Conservation (phyloP, 1,140 invertebrate species). For the Drosophila subpulchrella region DNA sequence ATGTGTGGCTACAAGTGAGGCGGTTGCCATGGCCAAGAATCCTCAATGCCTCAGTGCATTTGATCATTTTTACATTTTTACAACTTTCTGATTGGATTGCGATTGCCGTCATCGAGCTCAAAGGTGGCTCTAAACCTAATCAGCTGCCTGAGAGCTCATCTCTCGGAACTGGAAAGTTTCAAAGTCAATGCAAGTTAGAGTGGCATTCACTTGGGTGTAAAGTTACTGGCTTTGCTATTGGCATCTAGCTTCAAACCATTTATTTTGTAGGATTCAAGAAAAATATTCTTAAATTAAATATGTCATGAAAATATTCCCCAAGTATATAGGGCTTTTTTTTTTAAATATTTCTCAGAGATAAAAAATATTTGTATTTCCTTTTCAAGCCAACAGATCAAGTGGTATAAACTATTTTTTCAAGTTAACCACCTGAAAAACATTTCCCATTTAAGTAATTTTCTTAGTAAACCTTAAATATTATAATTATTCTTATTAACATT, state of each 20-base stretch:
- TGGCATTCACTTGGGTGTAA: neutral
- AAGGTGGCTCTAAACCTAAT: conserved; percentile 33
- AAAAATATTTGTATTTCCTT: no score
- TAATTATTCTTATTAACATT: no score
- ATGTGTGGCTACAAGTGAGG: conserved; percentile 9
- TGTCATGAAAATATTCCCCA: no score
- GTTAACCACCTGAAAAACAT: no score
- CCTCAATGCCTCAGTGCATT: conserved; percentile 9
- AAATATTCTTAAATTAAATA: no score
- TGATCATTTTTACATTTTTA: conserved; percentile 47
- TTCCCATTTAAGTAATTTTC: no score
- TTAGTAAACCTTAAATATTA: no score
- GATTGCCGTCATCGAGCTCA: conserved; percentile 25
- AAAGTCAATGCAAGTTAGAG: neutral
- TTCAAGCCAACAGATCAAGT: no score
- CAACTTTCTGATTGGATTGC: conserved; percentile 50
- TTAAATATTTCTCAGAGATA: no score
- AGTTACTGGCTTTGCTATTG: neutral
- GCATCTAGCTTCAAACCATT: neutral
- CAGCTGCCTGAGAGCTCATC: conserved; percentile 12
- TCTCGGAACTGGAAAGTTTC: conserved; percentile 7
- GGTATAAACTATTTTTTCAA: no score
- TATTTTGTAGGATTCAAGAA: neutral
- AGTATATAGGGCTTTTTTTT: no score
- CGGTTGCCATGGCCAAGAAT: conserved; percentile 5